Evolutionary conservation across 2,113 vertebrate species (phyloP), one percentile per base, ranked within the genome.

Genomic region (Arizona elegans): DNA sequence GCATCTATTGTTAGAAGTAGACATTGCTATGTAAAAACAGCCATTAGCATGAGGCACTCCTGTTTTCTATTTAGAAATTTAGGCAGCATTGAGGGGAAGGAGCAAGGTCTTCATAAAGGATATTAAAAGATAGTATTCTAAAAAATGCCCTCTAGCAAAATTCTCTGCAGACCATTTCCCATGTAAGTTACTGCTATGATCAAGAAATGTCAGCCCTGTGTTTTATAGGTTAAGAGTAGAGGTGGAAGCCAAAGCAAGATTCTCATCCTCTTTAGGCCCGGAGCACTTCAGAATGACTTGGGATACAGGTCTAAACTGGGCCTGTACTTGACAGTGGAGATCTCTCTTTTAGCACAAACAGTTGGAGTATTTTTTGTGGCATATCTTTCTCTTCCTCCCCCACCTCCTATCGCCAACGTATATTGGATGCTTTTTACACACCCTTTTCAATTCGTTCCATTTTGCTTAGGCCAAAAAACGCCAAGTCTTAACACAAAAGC

Each of bases 261-360:
- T 85, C 19, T 6, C 23, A 17, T 86, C 55, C 88, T 53, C 89
- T 5, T 0, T 88, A 56, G 13, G 75, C 2, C n/a, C 13, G 6
- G 65, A 86, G 65, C 50, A 10, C 10, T 92, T 87, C 52, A 52
- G 21, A 0, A 50, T 21, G 75, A 91, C 91, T 55, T 86, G 5
- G 75, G 4, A 56, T 87, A 2, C 38, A 59, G n/a, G 55, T 52
- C 19, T 5, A 17, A 92, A 87, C 55, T 87, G 26, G n/a, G 59
- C 93, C 91, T 85, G 50, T 9, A 0, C 81, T 70, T 90, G 93
- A 29, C 93, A 52, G 0, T 1, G 92, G 55, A 92, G 92, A n/a
- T 94, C 90, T 56, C 19, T 91, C 52, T 47, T 0, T 92, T 89
- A 94, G 33, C 94, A 95, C 65, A 95, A 93, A 92, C 91, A 75